Conservation (phyloP, 2,797 vertebrate species). For the Balearica regulorum region DNA sequence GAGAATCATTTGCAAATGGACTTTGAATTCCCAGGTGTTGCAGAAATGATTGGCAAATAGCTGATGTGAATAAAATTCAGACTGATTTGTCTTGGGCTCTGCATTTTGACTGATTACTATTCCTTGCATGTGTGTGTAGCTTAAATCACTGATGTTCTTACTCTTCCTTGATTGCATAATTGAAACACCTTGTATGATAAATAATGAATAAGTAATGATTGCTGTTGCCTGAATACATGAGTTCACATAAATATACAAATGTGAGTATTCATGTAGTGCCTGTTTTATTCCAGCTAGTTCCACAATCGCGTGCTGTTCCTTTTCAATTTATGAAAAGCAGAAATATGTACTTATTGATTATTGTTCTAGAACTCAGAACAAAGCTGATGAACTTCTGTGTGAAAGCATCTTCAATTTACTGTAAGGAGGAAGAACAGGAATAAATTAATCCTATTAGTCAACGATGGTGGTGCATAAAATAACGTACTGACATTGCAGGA, state of each 20-base stretch:
- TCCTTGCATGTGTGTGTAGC: background rate
- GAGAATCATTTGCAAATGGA: conserved; percentile 27
- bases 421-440: background rate
- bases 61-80: background rate
- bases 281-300: background rate
- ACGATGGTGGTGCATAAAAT: background rate
- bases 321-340: background rate
- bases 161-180: conserved; percentile 39
- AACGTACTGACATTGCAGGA: background rate
- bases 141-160: conserved; percentile 31
- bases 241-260: background rate
- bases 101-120: conserved; percentile 25
- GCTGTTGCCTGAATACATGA: conserved; percentile 2
- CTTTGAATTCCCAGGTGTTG: conserved; percentile 37
- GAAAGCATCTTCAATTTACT: background rate
- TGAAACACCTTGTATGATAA: conserved; percentile 25
- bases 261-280: background rate
- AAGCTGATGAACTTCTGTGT: conserved; percentile 8
- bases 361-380: background rate
- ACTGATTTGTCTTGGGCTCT: conserved; percentile 5
- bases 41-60: conserved; percentile 17
- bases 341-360: background rate
- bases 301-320: background rate
- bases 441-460: conserved; percentile 20
- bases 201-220: conserved; percentile 45